phyloP scores from a whole-genome alignment of 2,888 invertebrate genomes.

The Malthinus seriepunctatus region DNA sequence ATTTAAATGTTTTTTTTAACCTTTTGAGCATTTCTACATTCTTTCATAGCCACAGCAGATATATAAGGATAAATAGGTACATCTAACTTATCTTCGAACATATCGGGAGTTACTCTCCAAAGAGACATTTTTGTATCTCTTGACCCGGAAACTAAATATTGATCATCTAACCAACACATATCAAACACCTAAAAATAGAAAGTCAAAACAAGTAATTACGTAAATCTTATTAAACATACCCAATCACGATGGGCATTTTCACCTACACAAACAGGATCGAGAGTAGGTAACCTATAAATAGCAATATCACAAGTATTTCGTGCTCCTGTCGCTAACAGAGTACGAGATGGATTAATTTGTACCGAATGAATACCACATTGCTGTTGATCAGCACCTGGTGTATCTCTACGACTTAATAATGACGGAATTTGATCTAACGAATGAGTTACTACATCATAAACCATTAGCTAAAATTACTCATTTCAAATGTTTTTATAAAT shows the following conservation, averaged over 20 bases:
- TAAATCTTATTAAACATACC: conserved; percentile 55
- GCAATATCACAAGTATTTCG: conserved; percentile 92
- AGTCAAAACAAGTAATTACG: not conserved
- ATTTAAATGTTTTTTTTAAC: not conserved
- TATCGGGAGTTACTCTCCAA: conserved; percentile 73
- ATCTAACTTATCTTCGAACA: conserved; percentile 54
- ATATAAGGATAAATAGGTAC: conserved; percentile 61
- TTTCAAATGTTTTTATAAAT: no score
- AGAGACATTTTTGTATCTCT: conserved; percentile 89
- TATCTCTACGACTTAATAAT: conserved; percentile 66
- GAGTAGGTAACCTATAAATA: conserved; percentile 86
- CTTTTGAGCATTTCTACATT: conserved; percentile 76
- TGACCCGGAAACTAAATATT: conserved; percentile 91
- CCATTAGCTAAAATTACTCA: conserved; percentile 69
- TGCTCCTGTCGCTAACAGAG: conserved; percentile 89
- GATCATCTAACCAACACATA: conserved; percentile 95
- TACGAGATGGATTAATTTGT: conserved; percentile 90
- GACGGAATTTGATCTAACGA: conserved; percentile 89
- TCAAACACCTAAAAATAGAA: conserved; percentile 67
- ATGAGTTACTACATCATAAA: conserved; percentile 87
- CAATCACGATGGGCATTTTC: conserved; percentile 90
- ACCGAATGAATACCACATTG: conserved; percentile 93
- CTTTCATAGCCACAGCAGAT: conserved; percentile 71
- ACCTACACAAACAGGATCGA: conserved; percentile 93
- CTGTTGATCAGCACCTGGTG: conserved; percentile 62